Base-by-base conservation (phyloP, 2,797 vertebrate species). In the Buceros bicornis region DNA sequence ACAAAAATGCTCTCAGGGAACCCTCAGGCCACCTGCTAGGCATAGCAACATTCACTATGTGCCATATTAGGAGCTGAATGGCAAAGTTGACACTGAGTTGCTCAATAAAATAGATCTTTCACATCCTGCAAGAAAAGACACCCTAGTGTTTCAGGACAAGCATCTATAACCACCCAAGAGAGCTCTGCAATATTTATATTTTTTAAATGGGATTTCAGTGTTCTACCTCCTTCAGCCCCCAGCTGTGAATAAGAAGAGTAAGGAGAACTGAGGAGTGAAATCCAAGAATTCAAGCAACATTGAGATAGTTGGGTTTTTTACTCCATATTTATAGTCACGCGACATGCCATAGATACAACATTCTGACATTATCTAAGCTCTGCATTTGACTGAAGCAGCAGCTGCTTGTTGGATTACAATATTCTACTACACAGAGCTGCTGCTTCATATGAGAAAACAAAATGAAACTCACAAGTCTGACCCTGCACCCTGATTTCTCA, bases 1-100 rank as follows among this genome's bases (percentile, higher is more conserved):
- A 97, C 82, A 95, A 80, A 95, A 94, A n/a, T 93, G 89, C 86
- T 97, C 96, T 97, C 89, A 96, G 95, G 89, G 87, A 94, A 86
- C 91, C 95, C 89, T 95, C 82, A 62, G 94, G 93, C 93, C 91
- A 92, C 95, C 92, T 95, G 86, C 90, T 65, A 95, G 95, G 96
- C 91, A 96, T 62, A 95, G 89, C 73, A 94, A 89, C 56, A 90
- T 84, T 96, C 82, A 72, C 85, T 95, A 4, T 82, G 88, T 95
- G 94, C 65, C 80, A 40, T 29, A 83, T 93, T 91, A 97, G 92
- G 70, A 79, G 67, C 71, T 86, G 96, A 97, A 93, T 92, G 87
- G 72, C 66, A 95, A 94, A 33, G 43, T 21, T 97, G 93, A 96
- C 81, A 92, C 66, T 25, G 66, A 95, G 58, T 70, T 96, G 37